Conservation (phyloP, 2,113 vertebrate species). For the Psittacara wagleri region DNA sequence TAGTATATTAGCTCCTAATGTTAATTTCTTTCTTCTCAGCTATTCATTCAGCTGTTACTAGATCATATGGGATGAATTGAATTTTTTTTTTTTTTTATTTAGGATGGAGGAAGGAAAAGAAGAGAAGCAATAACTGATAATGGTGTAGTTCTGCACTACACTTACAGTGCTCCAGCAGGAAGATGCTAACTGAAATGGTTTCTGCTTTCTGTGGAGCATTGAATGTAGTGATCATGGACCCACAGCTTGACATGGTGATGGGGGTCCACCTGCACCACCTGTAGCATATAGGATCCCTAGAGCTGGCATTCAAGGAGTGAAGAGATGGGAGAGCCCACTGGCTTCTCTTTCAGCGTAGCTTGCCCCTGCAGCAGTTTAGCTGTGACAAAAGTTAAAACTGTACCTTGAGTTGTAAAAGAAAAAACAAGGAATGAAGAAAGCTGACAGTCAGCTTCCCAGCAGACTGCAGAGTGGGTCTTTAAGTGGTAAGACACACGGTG, state of each 20-base stretch:
- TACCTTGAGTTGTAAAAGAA: neutral
- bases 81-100: neutral
- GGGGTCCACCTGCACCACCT: neutral
- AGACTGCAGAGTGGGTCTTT: neutral
- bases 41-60: neutral
- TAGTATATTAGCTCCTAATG: neutral
- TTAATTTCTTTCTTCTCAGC: neutral
- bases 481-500: neutral
- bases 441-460: neutral
- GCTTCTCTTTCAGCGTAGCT: neutral
- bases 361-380: neutral
- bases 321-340: neutral
- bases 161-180: accelerated
- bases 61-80: neutral
- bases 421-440: neutral
- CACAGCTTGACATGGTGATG: neutral
- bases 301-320: neutral
- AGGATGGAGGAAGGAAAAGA: neutral
- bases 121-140: neutral
- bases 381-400: neutral
- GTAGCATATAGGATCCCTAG: neutral
- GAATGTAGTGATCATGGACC: neutral
- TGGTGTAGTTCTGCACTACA: neutral
- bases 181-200: neutral
- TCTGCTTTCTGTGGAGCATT: neutral